Percentiles rank a stretch among this genome's conserved stretches.
phyloP scores from a whole-genome alignment of 2,797 vertebrate species.

The Miichthys miiuy region DNA sequence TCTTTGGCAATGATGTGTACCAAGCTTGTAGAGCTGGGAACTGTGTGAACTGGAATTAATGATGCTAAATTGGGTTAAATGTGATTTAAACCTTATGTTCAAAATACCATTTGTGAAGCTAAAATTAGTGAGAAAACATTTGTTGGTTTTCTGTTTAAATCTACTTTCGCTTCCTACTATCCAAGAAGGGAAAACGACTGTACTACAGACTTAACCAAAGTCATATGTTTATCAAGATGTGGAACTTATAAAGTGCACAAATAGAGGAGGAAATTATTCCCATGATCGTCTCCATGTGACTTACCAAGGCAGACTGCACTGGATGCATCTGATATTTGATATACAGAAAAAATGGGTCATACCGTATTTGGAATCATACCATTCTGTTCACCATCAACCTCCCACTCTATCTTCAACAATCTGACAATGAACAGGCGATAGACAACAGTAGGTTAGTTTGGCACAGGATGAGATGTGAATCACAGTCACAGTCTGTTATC shows the following conservation, averaged over 20 bases:
- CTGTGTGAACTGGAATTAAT: background rate
- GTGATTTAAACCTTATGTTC: background rate
- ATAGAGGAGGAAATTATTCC: conserved; percentile 26
- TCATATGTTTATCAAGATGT: conserved; percentile 30
- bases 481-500: conserved; percentile 29
- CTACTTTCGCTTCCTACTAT: conserved; percentile 12
- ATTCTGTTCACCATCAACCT: background rate
- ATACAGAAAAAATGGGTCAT: background rate
- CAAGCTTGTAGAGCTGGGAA: background rate
- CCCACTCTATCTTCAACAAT: background rate
- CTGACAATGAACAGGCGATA: conserved; percentile 7
- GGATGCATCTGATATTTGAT: background rate
- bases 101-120: background rate
- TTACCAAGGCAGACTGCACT: conserved; percentile 9
- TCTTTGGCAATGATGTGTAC: background rate
- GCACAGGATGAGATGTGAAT: conserved; percentile 18
- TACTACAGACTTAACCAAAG: conserved; percentile 19
- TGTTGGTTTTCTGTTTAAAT: conserved; percentile 7
- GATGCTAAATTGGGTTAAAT: background rate
- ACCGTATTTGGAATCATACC: background rate
- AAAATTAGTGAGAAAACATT: background rate
- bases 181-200: background rate
- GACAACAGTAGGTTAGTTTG: conserved; percentile 23
- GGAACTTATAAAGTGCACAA: conserved; percentile 17
- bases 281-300: conserved; percentile 44